Percentiles rank a stretch among this genome's conserved stretches.
phyloP scores from a whole-genome alignment of 2,113 vertebrate species.

The Anarrhichthys ocellatus region DNA sequence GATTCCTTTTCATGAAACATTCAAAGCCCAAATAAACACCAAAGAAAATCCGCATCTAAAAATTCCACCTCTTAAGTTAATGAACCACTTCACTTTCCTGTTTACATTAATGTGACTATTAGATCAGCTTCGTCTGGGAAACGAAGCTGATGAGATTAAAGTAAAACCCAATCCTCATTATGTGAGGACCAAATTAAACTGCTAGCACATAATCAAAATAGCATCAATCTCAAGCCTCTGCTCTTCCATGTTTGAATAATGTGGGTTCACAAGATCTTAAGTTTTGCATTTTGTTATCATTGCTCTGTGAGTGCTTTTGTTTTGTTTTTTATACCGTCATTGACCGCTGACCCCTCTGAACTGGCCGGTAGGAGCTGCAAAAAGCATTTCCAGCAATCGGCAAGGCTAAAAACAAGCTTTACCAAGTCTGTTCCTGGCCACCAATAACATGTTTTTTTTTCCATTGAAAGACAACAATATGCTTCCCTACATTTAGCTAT shows the following conservation, averaged over 20 bases:
- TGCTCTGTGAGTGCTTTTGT: not conserved
- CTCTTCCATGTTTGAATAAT: not conserved
- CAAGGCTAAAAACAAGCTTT: too few species aligned
- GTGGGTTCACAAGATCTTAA: not conserved
- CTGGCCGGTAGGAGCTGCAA: too few species aligned
- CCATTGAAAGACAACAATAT: not conserved
- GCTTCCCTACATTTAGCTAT: not conserved
- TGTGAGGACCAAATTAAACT: constrained; percentile 1
- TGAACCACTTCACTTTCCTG: constrained; percentile 52
- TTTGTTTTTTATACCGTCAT: too few species aligned
- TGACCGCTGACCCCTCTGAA: too few species aligned
- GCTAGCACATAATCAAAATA: not conserved
- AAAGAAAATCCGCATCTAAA: constrained; percentile 23
- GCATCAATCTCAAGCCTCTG: not conserved
- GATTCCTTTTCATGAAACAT: not conserved
- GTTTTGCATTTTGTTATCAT: constrained; percentile 5
- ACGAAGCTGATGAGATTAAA: constrained; percentile 20
- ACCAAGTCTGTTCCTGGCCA: too few species aligned
- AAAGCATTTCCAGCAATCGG: too few species aligned
- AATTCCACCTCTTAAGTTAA: constrained; percentile 22
- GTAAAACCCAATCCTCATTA: constrained; percentile 15
- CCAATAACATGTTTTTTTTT: not conserved
- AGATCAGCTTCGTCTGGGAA: constrained; percentile 42
- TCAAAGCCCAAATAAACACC: not conserved
- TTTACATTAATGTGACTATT: constrained; percentile 35